phyloP scores from a whole-genome alignment of 2,797 vertebrate genomes.

The Esox lucius region DNA sequence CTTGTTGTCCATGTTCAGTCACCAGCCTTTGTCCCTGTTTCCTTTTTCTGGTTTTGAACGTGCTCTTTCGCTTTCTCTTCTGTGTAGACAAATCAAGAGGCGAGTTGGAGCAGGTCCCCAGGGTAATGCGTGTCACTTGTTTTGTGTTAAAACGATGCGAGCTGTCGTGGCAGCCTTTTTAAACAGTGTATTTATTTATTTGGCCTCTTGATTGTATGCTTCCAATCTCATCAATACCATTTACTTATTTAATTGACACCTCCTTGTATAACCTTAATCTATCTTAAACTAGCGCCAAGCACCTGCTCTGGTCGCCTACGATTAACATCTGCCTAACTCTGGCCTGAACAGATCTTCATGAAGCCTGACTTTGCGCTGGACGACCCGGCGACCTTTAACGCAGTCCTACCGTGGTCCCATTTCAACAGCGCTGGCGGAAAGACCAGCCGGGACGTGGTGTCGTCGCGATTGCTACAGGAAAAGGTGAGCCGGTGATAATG shows the following conservation, averaged over 20 bases:
- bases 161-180: background rate
- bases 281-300: background rate
- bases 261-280: background rate
- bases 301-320: background rate
- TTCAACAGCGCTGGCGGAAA: conserved; percentile 90
- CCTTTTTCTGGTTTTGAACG: background rate
- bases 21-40: background rate
- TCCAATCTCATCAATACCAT: background rate
- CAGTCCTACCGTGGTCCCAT: conserved; percentile 96
- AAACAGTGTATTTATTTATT: too few relatives aligned
- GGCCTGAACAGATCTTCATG: conserved; percentile 87
- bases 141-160: background rate
- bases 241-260: background rate
- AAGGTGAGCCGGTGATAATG: conserved; percentile 75
- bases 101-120: conserved; percentile 97
- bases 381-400: conserved; percentile 90
- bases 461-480: conserved; percentile 94
- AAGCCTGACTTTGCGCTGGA: conserved; percentile 96
- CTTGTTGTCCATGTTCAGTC: background rate
- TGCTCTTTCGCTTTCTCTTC: conserved; percentile 25
- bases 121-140: conserved; percentile 75
- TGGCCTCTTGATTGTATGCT: background rate
- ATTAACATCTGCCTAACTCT: background rate
- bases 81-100: conserved; percentile 90
- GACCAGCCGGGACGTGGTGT: conserved; percentile 88